Base-by-base conservation (phyloP, 2,797 vertebrate genomes). In the Cirrhinus molitorella region DNA sequence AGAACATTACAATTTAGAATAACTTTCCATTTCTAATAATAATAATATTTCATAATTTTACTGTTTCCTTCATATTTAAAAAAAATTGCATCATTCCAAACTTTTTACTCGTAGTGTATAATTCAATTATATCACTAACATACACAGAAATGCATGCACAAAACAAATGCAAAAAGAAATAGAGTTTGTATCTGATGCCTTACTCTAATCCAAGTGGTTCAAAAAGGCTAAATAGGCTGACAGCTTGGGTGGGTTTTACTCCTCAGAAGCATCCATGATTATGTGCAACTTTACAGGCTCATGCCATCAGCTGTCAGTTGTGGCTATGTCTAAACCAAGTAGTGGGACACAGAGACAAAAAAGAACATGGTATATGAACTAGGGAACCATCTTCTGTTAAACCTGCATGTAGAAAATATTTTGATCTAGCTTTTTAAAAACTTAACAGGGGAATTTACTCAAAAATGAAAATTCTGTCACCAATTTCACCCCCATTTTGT, bases 271-370 rank as follows among this genome's bases (percentile, higher is more conserved):
- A 72, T 49, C 16, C 25, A 5, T 71, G 68, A 49, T 72, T 72
- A 49, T 49, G 25, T 72, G 17, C 68, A 72, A 72, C 68, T 72
- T 49, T 72, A 49, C 23, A 72, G 16, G 47, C 68, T 72, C 10
- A 12, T 5, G 16, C 4, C 43, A 49, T 72, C 25, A 28, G 45
- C 47, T 72, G 16, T 28, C 45, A 71, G 23, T 49, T 71, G 23
- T 25, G 45, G 68, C 25, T 28, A 2, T 71, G 68, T 49, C 16
- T 47, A 19, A 72, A 72, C 5, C 2, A 8, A 25, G 7, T 19
- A 49, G 16, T 6, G 9, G 5, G 45, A 31, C 61, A 70, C 16
- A 19, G 4, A 72, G 9, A 51, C 16, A 72, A 72, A 49, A 31
- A 1, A 49, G 45, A 71, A 17, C 8, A 19, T 19, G 43, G 8